phyloP scores from a whole-genome alignment of 2,113 vertebrate species.

The Uropsilus gracilis region DNA sequence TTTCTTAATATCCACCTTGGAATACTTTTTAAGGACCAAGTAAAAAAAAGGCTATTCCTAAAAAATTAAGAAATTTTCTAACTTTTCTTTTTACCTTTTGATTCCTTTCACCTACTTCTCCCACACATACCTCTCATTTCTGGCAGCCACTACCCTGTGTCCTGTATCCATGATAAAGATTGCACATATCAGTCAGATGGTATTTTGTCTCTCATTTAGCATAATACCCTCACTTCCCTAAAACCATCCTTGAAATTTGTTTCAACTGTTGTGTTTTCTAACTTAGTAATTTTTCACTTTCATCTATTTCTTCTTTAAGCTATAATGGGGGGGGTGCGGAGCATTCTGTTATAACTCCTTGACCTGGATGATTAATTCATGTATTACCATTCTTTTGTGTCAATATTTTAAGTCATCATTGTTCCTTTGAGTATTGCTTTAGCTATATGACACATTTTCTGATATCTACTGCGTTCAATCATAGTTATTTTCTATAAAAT shows the following conservation, averaged over 20 bases:
- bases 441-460: conserved; percentile 15
- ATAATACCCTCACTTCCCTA: neutral
- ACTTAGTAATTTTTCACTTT: conserved; percentile 63
- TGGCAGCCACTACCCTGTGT: neutral
- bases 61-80: neutral
- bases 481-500: conserved; percentile 56
- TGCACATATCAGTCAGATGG: neutral
- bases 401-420: conserved; percentile 55
- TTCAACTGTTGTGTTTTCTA: conserved; percentile 27
- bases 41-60: neutral
- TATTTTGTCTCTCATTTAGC: neutral
- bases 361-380: conserved; percentile 51
- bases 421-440: conserved; percentile 47
- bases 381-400: conserved; percentile 21
- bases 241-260: conserved; percentile 55
- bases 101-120: neutral
- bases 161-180: neutral
- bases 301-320: conserved; percentile 48
- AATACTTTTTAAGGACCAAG: neutral
- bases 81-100: neutral
- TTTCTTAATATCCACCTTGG: neutral
- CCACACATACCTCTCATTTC: neutral
- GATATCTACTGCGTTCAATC: conserved; percentile 27
- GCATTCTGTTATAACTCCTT: neutral
- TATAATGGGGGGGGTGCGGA: neutral